Evolutionary conservation across 64 coral and sea anemone genomes (phyloP), one percentile per base, ranked within the genome.

Genomic region (Actinia equina): DNA sequence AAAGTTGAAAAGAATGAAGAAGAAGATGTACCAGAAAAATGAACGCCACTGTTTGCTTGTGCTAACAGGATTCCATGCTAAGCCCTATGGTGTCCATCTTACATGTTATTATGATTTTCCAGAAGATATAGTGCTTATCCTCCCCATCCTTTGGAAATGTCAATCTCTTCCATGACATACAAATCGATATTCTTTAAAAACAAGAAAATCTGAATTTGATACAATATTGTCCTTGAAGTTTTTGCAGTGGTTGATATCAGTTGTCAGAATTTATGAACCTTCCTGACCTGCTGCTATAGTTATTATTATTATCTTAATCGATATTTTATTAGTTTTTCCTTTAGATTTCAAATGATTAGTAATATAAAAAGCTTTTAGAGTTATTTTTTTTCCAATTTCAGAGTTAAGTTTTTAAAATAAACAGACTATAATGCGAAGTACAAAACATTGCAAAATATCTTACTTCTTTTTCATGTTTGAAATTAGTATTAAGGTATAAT

Each of bases 11-110:
- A 92, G 86, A 84, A 77, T 2, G 70, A 52, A n/a, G 71, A 93
- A 41, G 88, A 95, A 59, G 90, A 92, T 88, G 53, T 62, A 11
- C 90, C 87, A 17, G 93, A 95, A n/a, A 95, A 99, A 41, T 95
- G 78, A 81, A 18, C 12, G 23, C 13, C 20, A 15, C 13, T 30
- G 23, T 37, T 25, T 74, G 42, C 62, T 23, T 7, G 22, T 65
- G 62, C 19, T 65, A 65, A 65, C 20, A 65, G 55, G 55, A 16
- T 57, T 57, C 55, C 13, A 16, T 57, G 55, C 11, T 57, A 14
- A 57, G 52, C 52, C 12, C 52, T 54, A 37, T 37, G 55, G 55
- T 57, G 55, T 57, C 55, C 55, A 57, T 57, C 55, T 57, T 57
- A 57, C 15, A 16, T 5, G n/a, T 65, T 65, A n/a, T n/a, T n/a